These are phyloP conservation scores for Zosterops borbonicus DNA, from an alignment of 2,113 vertebrate genomes.

Conservation along the genomic window DNA sequence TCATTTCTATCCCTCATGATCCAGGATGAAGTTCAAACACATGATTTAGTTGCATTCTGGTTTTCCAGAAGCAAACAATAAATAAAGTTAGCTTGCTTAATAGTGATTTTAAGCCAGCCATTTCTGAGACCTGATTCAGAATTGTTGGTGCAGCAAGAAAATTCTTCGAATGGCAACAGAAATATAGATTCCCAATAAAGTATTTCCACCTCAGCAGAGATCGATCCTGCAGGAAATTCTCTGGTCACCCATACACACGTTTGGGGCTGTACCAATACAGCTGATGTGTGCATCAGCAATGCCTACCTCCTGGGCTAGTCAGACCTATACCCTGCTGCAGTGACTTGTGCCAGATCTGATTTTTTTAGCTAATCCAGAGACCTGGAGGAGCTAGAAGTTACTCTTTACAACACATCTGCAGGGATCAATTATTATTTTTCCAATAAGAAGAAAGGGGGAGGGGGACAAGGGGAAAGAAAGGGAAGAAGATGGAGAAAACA, in stretches of 20 bases:
- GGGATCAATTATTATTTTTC: not conserved
- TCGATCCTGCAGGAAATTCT: not conserved
- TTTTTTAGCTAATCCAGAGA: not conserved
- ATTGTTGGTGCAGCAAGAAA: not conserved
- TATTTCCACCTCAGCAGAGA: not conserved
- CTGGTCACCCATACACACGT: not conserved
- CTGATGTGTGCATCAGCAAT: not conserved
- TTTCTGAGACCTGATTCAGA: not conserved
- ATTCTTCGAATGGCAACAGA: not conserved
- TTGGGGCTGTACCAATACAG: not conserved
- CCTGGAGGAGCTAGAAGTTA: not conserved
- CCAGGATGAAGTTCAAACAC: not conserved
- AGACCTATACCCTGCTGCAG: not conserved
- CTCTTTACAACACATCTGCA: not conserved
- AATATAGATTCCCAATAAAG: not conserved
- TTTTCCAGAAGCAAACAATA: constrained; percentile 1
- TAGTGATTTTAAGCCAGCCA: not conserved
- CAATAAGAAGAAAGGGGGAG: not conserved
- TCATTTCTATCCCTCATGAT: not conserved
- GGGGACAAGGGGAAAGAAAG: not conserved
- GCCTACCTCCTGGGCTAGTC: not conserved
- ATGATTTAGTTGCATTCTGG: not conserved
- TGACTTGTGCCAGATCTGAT: not conserved
- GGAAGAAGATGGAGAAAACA: not conserved
- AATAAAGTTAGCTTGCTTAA: not conserved